Base-by-base conservation (phyloP, 2,113 vertebrate genomes). In the Tetraodon nigroviridis region DNA sequence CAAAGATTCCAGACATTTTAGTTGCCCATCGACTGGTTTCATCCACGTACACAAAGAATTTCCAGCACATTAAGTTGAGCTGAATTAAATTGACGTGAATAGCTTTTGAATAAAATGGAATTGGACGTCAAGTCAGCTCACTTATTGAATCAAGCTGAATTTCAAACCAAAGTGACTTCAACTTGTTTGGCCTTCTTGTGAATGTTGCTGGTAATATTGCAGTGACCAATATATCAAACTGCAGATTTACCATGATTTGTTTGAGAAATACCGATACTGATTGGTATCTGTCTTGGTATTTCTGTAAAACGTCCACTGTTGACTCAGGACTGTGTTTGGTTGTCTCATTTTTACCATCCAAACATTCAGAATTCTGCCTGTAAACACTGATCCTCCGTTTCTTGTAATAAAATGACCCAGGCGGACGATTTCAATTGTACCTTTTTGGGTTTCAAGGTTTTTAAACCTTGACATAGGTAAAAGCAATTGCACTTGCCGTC, bases 41-140 rank as follows among this genome's bases (percentile, higher is more conserved):
- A 84, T 84, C 72, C 82, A 60, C 78, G 73, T 58, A 75, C 83
- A 81, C 76, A 82, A 82, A 81, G 71, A 79, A 72, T 75, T 69
- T 78, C 69, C 57, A 48, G 61, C 72, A 79, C 37, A 72, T 73
- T 64, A 73, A 85, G 78, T 61, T 61, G 58, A 59, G 55, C 51
- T 73, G 68, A 74, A 83, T 79, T 60, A 68, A 82, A 80, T 66
- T 67, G 70, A 64, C 65, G 64, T 69, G 71, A 83, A 84, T 78
- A 53, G 62, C 79, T 60, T 79, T 80, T 56, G 55, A 79, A 80
- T 69, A 76, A 71, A 80, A 71, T 61, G 63, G 55, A 78, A 69
- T 48, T 76, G 64, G 60, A 55, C 51, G 41, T 61, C 55, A 56
- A 52, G n/a, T 63, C 53, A 3, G 58, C 56, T 66, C 59, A 73